Evolutionary conservation across 2,113 vertebrate species (phyloP).

Genomic region (Albula goreensis): DNA sequence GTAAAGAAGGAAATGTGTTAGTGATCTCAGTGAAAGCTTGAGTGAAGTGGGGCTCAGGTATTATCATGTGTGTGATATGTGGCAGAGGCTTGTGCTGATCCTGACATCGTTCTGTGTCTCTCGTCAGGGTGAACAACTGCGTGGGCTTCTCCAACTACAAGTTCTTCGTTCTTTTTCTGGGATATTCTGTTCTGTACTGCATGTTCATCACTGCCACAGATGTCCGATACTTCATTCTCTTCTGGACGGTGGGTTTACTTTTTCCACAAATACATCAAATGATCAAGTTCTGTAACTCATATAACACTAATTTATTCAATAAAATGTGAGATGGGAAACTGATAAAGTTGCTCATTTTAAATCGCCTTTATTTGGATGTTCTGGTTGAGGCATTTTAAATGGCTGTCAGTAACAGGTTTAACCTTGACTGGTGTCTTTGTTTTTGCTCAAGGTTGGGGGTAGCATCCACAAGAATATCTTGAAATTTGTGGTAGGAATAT

Average conservation of each 20-base stretch:
- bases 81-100: not conserved
- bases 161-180: constrained; percentile 93
- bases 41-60: no score
- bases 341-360: not conserved
- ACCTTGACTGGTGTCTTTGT: not conserved
- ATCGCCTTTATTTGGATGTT: not conserved
- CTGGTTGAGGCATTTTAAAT: not conserved
- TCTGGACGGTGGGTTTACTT: constrained; percentile 90
- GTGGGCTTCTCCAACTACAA: constrained; percentile 99
- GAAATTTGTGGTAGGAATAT: not conserved
- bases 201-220: constrained; percentile 89
- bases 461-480: not conserved
- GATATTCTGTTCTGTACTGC: constrained; percentile 91
- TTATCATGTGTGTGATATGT: not conserved
- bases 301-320: not conserved
- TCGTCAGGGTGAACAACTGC: constrained; percentile 96
- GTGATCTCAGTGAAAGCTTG: no score
- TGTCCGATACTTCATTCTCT: constrained; percentile 95
- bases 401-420: not conserved
- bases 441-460: not conserved
- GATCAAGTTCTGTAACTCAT: not conserved
- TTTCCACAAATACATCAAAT: not conserved
- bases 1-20: no score
- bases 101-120: not conserved
- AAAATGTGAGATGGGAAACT: not conserved